Conservation (phyloP, 2,113 vertebrate species). For the Pteruthius melanotis region DNA sequence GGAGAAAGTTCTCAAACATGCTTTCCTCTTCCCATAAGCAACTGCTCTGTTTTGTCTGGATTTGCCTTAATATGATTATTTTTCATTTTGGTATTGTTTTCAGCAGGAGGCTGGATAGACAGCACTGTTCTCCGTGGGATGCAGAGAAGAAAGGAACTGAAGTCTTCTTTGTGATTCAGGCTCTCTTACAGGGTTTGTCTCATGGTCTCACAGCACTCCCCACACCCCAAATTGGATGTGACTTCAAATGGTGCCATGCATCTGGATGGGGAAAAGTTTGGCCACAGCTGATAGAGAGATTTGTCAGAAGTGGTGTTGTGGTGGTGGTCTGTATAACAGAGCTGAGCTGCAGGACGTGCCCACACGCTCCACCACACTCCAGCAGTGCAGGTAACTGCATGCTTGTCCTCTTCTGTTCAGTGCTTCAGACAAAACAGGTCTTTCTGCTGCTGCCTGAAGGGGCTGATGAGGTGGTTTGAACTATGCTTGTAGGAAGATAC, state of each 20-base stretch:
- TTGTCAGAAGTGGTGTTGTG: not conserved
- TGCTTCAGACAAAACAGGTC: not conserved
- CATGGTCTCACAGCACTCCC: not conserved
- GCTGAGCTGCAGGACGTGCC: not conserved
- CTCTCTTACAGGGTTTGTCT: not conserved
- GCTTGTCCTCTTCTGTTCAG: not conserved
- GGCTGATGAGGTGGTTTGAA: not conserved
- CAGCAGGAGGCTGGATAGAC: not conserved
- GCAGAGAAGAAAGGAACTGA: not conserved
- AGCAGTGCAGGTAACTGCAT: not conserved
- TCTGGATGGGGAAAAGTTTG: not conserved
- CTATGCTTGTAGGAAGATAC: not conserved
- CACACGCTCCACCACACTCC: not conserved
- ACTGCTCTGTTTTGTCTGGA: constrained; percentile 9
- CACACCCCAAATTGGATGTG: not conserved
- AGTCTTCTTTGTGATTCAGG: not conserved
- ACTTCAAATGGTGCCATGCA: not conserved
- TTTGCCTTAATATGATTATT: not conserved
- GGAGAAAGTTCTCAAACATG: not conserved
- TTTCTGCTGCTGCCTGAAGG: not conserved
- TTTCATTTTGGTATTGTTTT: constrained; percentile 6
- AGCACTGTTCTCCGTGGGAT: not conserved
- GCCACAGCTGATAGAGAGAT: not conserved
- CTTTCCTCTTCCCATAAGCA: not conserved
- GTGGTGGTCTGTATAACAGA: not conserved